A percentile compares a stretch with the other conserved stretches of the same genome.
Conservation (phyloP, 2,113 vertebrate genomes). For the Spermophilus dauricus region DNA sequence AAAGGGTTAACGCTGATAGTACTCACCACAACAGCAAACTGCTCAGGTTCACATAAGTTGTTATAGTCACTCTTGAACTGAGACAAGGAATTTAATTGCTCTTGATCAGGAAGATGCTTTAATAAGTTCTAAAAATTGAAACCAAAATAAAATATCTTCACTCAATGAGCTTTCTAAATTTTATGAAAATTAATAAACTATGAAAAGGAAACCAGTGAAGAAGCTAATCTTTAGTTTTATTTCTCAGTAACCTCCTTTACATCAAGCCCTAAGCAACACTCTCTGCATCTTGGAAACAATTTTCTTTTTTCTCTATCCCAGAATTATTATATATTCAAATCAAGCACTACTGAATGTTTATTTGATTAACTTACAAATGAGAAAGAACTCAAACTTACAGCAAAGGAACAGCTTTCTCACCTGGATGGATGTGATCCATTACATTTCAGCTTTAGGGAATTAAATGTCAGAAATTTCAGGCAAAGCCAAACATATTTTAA, state of each 20-base stretch:
- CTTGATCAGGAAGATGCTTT: slow-evolving; percentile 96
- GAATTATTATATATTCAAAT: slow-evolving; percentile 71
- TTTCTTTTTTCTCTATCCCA: slow-evolving; percentile 15
- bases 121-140: slow-evolving; percentile 89
- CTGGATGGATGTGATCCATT: slow-evolving; percentile 67
- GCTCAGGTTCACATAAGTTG: slow-evolving; percentile 96
- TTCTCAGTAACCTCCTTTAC: slow-evolving; percentile 35
- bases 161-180: background rate
- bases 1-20: background rate
- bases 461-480: slow-evolving; percentile 73
- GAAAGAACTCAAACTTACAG: slow-evolving; percentile 65
- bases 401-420: slow-evolving; percentile 75
- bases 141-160: slow-evolving; percentile 51
- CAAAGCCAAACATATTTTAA: slow-evolving; percentile 73
- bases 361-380: slow-evolving; percentile 73
- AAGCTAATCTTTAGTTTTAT: slow-evolving; percentile 39
- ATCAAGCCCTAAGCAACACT: background rate
- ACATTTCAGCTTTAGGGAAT: slow-evolving; percentile 70
- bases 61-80: slow-evolving; percentile 93
- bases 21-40: slow-evolving; percentile 98
- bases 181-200: background rate
- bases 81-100: slow-evolving; percentile 93
- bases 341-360: slow-evolving; percentile 70
- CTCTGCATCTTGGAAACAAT: slow-evolving; percentile 12
- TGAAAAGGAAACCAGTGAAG: slow-evolving; percentile 19